These are phyloP conservation scores for Columba livia DNA, from an alignment of 2,113 vertebrate genomes.

Conservation along the genomic window DNA sequence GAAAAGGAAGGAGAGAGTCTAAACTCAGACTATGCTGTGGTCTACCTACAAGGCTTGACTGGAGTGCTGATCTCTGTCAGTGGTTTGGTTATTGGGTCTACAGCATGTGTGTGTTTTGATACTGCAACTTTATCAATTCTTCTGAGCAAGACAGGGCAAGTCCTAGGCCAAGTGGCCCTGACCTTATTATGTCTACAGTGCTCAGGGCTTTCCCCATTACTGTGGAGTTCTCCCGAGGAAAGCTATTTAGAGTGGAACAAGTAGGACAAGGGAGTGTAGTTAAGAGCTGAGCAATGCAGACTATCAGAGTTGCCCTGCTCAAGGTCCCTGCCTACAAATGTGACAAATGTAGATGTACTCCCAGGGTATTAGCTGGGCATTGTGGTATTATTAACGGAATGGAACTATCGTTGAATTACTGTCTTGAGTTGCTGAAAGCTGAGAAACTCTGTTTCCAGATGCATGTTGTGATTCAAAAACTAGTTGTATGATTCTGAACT, in stretches of 20 bases:
- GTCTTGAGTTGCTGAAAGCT: background rate
- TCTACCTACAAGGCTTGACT: background rate
- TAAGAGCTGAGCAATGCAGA: background rate
- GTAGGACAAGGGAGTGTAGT: background rate
- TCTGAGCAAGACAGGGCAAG: background rate
- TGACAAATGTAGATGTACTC: background rate
- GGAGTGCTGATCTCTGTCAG: rapidly evolving
- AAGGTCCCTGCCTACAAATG: background rate
- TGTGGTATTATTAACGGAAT: background rate
- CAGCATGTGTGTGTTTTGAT: rapidly evolving
- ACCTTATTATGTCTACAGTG: background rate
- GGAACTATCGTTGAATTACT: background rate
- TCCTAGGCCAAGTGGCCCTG: background rate
- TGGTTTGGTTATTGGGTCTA: background rate
- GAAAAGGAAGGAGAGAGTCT: background rate
- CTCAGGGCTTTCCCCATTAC: background rate
- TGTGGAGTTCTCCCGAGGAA: background rate
- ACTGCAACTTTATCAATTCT: background rate
- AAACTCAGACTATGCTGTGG: background rate
- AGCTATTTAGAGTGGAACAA: background rate
- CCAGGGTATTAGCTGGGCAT: background rate
- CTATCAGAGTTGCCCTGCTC: background rate
- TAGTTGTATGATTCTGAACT: background rate
- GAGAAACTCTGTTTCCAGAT: background rate
- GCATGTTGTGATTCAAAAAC: background rate